A percentile compares a stretch with the other conserved stretches of the same genome.
Conservation (phyloP, 2,113 vertebrate species). For the Aspiorhynchus laticeps region DNA sequence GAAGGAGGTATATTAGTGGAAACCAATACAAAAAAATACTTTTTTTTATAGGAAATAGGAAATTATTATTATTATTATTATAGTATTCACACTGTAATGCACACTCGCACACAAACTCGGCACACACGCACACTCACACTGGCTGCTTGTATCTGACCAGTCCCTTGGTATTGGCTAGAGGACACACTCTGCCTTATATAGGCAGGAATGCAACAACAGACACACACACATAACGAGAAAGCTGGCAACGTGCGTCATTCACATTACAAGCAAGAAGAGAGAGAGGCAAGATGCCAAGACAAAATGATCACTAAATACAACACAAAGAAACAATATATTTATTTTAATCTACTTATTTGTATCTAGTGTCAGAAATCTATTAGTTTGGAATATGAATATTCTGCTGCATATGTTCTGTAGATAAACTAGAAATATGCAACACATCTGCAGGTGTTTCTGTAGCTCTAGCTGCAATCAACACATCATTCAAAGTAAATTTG, state of each 20-base stretch:
- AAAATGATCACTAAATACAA: not conserved
- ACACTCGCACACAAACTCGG: not conserved
- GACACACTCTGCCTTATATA: constrained; percentile 33
- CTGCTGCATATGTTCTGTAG: not conserved
- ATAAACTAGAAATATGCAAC: not conserved
- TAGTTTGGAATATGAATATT: not conserved
- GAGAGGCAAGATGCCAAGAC: not conserved
- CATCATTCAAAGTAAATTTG: too few relatives aligned
- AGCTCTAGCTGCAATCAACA: not conserved
- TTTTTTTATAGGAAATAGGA: too few relatives aligned
- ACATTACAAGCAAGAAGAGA: not conserved
- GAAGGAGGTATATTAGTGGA: not conserved
- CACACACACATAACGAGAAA: constrained; percentile 9
- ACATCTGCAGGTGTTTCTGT: not conserved
- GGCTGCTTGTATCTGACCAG: not conserved
- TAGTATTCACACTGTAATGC: not conserved
- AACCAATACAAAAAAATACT: not conserved
- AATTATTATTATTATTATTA: not conserved
- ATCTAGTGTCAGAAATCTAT: not conserved
- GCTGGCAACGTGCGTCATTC: constrained; percentile 26
- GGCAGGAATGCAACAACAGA: constrained; percentile 33
- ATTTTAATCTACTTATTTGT: not conserved
- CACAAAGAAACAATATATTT: not conserved
- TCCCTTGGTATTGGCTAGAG: constrained; percentile 12
- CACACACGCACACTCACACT: not conserved